A percentile compares a stretch with the other conserved stretches of the same genome.
phyloP scores from a whole-genome alignment of 2,113 vertebrate species.

The Vulpes ferrilata region DNA sequence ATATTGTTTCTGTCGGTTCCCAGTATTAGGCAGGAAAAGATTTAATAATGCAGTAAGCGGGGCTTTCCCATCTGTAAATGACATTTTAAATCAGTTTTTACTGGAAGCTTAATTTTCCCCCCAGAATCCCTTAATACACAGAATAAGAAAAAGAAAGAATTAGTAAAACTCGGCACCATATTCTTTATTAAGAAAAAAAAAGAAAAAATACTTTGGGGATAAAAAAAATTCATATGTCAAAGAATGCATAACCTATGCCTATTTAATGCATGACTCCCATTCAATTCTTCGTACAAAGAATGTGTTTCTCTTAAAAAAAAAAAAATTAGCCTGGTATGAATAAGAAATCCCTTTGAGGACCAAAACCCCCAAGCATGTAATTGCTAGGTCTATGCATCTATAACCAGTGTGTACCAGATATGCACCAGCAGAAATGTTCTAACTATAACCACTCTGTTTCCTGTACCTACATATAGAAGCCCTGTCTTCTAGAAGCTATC shows the following conservation, averaged over 20 bases:
- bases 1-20: constrained; percentile 49
- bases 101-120: constrained; percentile 55
- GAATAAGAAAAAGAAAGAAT: constrained; percentile 44
- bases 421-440: neutral
- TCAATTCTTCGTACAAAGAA: constrained; percentile 26
- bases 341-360: neutral
- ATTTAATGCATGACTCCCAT: neutral
- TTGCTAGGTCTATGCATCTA: neutral
- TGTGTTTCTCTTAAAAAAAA: neutral
- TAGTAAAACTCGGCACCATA: constrained; percentile 7
- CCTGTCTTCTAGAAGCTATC: neutral
- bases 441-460: neutral
- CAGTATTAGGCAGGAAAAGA: constrained; percentile 56
- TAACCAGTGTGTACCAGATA: neutral
- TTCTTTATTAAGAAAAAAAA: constrained; percentile 20
- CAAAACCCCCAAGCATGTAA: neutral
- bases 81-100: constrained; percentile 72
- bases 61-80: constrained; percentile 61
- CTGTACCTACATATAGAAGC: neutral
- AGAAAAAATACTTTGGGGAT: neutral
- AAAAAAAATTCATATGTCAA: constrained; percentile 31
- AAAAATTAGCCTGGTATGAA: neutral
- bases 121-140: constrained; percentile 53
- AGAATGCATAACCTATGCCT: constrained; percentile 16
- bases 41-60: constrained; percentile 70